These are phyloP conservation scores for Pseudomyrmex sp. DNA, from an alignment of 1,140 invertebrate genomes.

Conservation along the genomic window DNA sequence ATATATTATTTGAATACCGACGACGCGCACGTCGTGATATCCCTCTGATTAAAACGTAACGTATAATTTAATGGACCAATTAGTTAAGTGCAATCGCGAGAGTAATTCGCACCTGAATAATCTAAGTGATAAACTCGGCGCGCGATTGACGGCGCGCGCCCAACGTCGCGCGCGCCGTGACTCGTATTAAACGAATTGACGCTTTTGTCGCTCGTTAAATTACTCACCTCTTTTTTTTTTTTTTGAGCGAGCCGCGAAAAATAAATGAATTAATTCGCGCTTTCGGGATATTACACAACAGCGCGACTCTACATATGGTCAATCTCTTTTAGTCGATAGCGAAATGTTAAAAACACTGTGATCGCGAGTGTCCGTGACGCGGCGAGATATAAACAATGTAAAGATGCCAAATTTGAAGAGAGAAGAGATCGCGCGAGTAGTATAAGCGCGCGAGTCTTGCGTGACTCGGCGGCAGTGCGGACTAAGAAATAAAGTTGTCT, in stretches of 20 bases:
- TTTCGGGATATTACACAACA: too few relatives aligned
- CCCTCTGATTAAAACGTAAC: constrained; percentile 44
- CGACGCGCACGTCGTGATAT: constrained; percentile 17
- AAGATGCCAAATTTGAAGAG: background rate
- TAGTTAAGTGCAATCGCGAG: constrained; percentile 49
- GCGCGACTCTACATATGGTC: too few relatives aligned
- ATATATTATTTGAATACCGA: constrained; percentile 35
- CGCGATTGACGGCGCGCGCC: background rate
- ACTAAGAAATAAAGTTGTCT: constrained; percentile 23
- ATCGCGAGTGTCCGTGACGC: background rate
- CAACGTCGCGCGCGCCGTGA: background rate
- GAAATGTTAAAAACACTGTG: background rate
- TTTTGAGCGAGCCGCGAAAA: background rate
- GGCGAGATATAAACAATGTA: background rate
- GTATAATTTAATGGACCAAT: constrained; percentile 52
- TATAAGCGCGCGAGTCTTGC: background rate
- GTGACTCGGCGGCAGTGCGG: background rate
- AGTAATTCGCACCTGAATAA: constrained; percentile 54
- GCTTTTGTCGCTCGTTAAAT: background rate
- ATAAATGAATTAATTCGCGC: too few relatives aligned
- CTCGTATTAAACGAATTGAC: constrained; percentile 34
- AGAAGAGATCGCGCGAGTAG: constrained; percentile 1
- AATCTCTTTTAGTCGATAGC: too few relatives aligned
- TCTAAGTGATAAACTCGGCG: constrained; percentile 40
- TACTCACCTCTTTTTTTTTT: background rate